A percentile compares a stretch with the other conserved stretches of the same genome.
Evolutionary conservation across 2,797 vertebrate genomes (phyloP).

Genomic region (Spinibarbus caldwelli): DNA sequence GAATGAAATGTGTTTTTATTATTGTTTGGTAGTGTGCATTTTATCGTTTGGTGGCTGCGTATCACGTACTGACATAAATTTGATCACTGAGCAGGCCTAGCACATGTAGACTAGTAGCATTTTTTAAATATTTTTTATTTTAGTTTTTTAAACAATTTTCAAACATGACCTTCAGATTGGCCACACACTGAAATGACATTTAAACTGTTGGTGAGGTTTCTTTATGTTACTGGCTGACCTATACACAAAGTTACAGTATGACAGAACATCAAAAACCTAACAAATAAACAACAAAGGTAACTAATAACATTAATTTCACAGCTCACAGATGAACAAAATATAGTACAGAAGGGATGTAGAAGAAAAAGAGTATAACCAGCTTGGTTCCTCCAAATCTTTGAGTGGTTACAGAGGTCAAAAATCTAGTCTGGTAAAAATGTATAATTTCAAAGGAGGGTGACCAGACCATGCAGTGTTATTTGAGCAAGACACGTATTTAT

Average conservation of each 20-base stretch:
- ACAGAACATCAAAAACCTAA: neutral
- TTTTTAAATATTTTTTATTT: no score
- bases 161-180: no score
- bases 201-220: no score
- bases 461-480: no score
- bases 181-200: neutral
- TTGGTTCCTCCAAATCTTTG: neutral
- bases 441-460: no score
- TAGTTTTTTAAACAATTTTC: no score
- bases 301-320: neutral
- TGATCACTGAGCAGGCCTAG: neutral
- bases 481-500: neutral
- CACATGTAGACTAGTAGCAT: no score
- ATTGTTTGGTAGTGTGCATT: neutral
- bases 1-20: neutral
- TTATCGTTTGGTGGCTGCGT: no score
- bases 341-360: neutral
- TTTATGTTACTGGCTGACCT: neutral
- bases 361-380: neutral
- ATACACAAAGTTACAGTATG: neutral
- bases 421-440: no score
- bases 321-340: neutral
- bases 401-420: neutral
- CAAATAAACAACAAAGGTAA: neutral
- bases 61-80: no score